Evolutionary conservation across 2,797 vertebrate genomes (phyloP), one percentile per base, ranked within the genome.

Genomic region (Diglossa cyanea): DNA sequence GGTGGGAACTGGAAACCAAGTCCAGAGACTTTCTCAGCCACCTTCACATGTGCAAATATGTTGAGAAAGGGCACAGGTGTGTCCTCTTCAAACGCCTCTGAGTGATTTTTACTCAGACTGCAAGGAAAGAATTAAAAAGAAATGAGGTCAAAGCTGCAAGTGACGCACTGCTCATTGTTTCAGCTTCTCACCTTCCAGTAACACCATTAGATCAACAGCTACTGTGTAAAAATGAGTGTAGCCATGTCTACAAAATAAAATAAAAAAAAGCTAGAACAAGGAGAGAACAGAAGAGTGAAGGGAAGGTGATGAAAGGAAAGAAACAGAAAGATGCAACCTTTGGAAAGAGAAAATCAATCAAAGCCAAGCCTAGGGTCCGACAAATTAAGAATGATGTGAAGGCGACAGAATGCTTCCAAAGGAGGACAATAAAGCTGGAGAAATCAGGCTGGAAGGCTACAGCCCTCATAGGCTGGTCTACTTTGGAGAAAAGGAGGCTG

Each of bases 161-260:
- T 93, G 85, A 94, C 4, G 4, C 85, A 90, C n/a, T 80, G n/a
- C 54, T 57, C 23, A 57, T 57, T 57, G 54, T 57, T 94, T 89
- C 91, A 94, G 28, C 24, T 96, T 95, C 91, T 87, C 95, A 94
- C 84, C 50, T 95, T 76, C 57, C 71, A 60, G 45, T 87, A 86
- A 92, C 88, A 87, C 70, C 48, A 40, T 65, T 44, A 81, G 35
- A 92, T 72, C 47, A 53, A 92, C 87, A 92, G 63, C 61, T 80
- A 85, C 60, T 40, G 50, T 80, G 78, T 82, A 71, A 95, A 96
- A 96, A 73, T 57, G 76, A 82, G 61, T 82, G 31, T 37, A 80
- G 42, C 13, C 21, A 35, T n/a, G 17, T 62, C 78, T 76, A 58
- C 47, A 86, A 48, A 71, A 86, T 53, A 62, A 82, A 91, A 73